Conservation (phyloP, 2,888 invertebrate genomes). For the Cistogaster globosa region DNA sequence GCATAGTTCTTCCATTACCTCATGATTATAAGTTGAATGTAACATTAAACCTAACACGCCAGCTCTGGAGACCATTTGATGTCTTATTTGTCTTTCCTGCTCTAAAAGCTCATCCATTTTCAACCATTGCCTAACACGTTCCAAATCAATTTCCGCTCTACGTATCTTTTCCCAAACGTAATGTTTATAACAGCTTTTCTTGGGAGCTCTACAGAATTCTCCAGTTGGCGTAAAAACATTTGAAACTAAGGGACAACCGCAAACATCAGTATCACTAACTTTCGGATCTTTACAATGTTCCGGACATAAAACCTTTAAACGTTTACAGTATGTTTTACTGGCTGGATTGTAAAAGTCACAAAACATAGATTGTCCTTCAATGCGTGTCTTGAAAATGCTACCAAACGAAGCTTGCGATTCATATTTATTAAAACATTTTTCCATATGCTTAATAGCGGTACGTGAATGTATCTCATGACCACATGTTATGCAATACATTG, state of each 20-base stretch:
- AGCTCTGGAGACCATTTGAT: slow-evolving; percentile 89
- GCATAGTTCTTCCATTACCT: slow-evolving; percentile 90
- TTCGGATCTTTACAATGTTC: slow-evolving; percentile 98
- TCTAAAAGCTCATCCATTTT: slow-evolving; percentile 96
- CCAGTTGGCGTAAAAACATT: slow-evolving; percentile 93
- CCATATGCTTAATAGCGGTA: slow-evolving; percentile 97
- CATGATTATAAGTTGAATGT: slow-evolving; percentile 98
- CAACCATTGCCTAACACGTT: slow-evolving; percentile 95
- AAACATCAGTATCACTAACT: slow-evolving; percentile 93
- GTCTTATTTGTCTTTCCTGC: slow-evolving; percentile 93
- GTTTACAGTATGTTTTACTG: slow-evolving; percentile 96
- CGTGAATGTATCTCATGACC: slow-evolving; percentile 97
- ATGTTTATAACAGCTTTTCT: slow-evolving; percentile 95
- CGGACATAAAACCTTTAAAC: slow-evolving; percentile 96
- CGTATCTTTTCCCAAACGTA: slow-evolving; percentile 98
- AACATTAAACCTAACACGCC: slow-evolving; percentile 96
- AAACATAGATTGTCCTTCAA: slow-evolving; percentile 98
- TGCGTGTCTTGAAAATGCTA: slow-evolving; percentile 95
- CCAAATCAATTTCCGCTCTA: slow-evolving; percentile 97
- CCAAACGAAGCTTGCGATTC: slow-evolving; percentile 99
- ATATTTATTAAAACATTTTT: slow-evolving; percentile 98
- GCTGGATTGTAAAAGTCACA: slow-evolving; percentile 97
- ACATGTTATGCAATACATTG: slow-evolving; percentile 98
- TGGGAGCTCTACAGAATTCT: slow-evolving; percentile 93
- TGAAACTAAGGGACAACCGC: slow-evolving; percentile 94